A percentile compares a stretch with the other conserved stretches of the same genome.
Conservation (phyloP, 1,140 invertebrate genomes). For the Chironomus striatipennis region DNA sequence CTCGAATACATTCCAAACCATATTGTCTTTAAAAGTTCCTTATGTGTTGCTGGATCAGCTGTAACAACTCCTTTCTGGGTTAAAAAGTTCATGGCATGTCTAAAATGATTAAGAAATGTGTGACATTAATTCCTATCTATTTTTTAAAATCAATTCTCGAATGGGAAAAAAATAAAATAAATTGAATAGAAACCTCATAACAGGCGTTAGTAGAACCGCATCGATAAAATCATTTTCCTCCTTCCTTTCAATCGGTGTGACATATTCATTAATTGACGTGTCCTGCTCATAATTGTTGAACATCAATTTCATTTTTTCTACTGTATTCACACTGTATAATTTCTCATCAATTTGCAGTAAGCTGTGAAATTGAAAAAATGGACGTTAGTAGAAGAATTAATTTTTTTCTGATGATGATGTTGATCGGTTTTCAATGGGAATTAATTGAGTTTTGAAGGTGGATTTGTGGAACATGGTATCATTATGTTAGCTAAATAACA, state of each 20-base stretch:
- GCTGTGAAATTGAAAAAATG: conserved; percentile 27
- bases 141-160: no score
- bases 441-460: no score
- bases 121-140: no score
- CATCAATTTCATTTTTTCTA: conserved; percentile 55
- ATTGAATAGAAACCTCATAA: conserved; percentile 46
- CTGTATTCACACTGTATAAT: conserved; percentile 51
- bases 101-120: not conserved
- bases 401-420: not conserved
- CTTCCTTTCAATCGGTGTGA: conserved; percentile 60
- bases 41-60: conserved; percentile 56
- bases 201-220: conserved; percentile 58
- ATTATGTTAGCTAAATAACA: not conserved
- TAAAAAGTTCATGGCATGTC: conserved; percentile 27
- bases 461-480: no score
- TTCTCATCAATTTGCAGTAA: conserved; percentile 32
- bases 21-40: conserved; percentile 60
- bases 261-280: conserved; percentile 63
- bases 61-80: conserved; percentile 43
- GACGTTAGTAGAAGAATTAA: not conserved
- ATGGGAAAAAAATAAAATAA: conserved; percentile 17
- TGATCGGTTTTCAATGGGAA: no score
- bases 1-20: conserved; percentile 78
- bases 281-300: conserved; percentile 72
- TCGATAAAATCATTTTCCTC: conserved; percentile 72